Evolutionary conservation across 2,113 vertebrate species (phyloP).

Genomic region (Limanda limanda): DNA sequence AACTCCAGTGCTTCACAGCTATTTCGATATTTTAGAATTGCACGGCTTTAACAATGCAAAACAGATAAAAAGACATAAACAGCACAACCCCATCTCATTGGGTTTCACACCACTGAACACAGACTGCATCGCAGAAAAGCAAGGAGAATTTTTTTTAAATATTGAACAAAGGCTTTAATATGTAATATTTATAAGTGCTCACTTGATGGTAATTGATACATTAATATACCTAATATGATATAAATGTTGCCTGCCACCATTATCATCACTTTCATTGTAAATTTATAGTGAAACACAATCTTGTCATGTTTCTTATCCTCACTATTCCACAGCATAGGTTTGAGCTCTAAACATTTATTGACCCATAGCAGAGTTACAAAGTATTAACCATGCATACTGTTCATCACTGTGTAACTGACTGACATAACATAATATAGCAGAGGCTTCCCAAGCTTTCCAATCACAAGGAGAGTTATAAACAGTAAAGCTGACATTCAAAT

Average conservation of each 20-base stretch:
- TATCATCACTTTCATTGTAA: neutral
- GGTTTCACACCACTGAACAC: too few relatives aligned
- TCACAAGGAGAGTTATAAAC: slow-evolving; percentile 10
- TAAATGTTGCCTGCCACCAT: neutral
- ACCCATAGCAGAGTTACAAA: neutral
- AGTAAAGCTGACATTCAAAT: neutral
- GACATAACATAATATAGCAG: neutral
- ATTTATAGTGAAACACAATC: slow-evolving; percentile 8
- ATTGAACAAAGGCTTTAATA: neutral
- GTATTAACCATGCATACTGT: slow-evolving; percentile 27
- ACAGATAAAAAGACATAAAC: neutral
- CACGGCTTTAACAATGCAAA: neutral
- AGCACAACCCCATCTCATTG: neutral
- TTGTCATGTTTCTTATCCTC: neutral
- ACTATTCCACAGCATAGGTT: neutral
- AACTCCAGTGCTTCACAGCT: neutral
- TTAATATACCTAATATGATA: neutral
- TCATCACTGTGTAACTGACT: neutral
- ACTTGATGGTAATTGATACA: neutral
- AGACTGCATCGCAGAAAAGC: neutral
- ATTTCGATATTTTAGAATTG: neutral
- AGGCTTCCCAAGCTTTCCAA: neutral
- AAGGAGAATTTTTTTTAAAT: neutral
- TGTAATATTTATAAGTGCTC: neutral
- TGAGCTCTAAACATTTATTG: neutral